Percentiles rank a stretch among this genome's conserved stretches.
Conservation (phyloP, 2,888 invertebrate genomes). For the Eupithecia subfuscata region DNA sequence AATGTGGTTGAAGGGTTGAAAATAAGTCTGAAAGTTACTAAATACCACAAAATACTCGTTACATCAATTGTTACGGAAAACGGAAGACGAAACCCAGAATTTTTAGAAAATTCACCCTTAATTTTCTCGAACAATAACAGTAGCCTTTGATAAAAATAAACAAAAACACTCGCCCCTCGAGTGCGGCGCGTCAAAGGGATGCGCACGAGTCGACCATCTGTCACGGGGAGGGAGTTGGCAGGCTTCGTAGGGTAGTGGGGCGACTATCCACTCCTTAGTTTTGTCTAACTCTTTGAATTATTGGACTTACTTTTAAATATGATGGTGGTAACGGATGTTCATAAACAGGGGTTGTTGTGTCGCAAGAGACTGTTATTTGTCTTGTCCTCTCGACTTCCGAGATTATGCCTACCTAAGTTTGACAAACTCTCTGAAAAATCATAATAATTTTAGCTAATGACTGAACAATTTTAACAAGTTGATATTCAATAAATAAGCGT, state of each 20-base stretch:
- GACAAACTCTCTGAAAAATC: background rate
- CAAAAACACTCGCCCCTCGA: conserved; percentile 25
- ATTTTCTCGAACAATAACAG: conserved; percentile 15
- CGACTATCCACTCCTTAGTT: no score
- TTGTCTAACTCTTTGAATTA: no score
- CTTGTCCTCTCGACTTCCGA: no score
- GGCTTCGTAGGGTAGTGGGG: background rate
- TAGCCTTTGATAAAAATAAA: conserved; percentile 27
- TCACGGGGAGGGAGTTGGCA: conserved; percentile 45
- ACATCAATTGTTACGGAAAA: background rate
- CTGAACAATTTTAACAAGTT: no score
- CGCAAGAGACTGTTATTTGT: no score
- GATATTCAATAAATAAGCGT: no score
- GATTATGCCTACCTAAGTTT: background rate
- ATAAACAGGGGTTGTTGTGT: no score
- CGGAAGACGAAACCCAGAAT: background rate
- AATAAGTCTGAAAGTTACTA: background rate
- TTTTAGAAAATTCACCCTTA: background rate
- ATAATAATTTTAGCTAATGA: background rate
- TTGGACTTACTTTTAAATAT: no score
- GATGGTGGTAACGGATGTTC: no score
- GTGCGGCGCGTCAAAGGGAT: conserved; percentile 53
- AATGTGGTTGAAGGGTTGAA: background rate
- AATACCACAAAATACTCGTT: background rate
- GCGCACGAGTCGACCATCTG: conserved; percentile 75